These are phyloP conservation scores for Gallinago solitaria DNA, from an alignment of 2,797 vertebrate genomes.

Conservation along the genomic window DNA sequence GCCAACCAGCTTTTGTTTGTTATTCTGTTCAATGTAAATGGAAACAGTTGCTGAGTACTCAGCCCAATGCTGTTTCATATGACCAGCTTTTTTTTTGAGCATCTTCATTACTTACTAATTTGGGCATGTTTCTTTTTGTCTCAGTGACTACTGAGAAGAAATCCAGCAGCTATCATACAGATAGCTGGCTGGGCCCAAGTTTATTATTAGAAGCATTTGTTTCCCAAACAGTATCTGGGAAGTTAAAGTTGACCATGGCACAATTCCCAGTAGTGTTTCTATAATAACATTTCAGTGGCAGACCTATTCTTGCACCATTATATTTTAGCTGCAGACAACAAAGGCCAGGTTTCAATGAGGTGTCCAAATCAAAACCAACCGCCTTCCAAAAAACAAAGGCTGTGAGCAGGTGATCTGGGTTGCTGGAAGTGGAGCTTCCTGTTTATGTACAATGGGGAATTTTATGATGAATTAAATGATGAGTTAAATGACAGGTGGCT, in stretches of 20 bases:
- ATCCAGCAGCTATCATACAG: neutral
- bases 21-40: neutral
- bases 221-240: conserved; percentile 22
- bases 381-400: neutral
- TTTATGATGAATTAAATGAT: neutral
- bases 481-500: neutral
- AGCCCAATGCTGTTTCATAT: neutral
- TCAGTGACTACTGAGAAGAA: neutral
- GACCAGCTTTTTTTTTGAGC: neutral
- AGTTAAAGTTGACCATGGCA: conserved; percentile 20
- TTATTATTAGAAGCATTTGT: conserved; percentile 42
- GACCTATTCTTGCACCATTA: neutral
- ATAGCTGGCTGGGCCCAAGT: neutral
- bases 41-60: neutral
- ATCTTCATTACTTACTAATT: neutral
- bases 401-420: neutral
- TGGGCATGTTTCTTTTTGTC: neutral
- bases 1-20: neutral
- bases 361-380: neutral
- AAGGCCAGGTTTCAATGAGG: conserved; percentile 17
- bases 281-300: neutral
- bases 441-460: neutral
- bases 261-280: conserved; percentile 28
- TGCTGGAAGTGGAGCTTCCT: conserved; percentile 27
- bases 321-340: conserved; percentile 16